A percentile compares a stretch with the other conserved stretches of the same genome.
Evolutionary conservation across 2,888 invertebrate species (phyloP).

Genomic region (Erebia epiphron): DNA sequence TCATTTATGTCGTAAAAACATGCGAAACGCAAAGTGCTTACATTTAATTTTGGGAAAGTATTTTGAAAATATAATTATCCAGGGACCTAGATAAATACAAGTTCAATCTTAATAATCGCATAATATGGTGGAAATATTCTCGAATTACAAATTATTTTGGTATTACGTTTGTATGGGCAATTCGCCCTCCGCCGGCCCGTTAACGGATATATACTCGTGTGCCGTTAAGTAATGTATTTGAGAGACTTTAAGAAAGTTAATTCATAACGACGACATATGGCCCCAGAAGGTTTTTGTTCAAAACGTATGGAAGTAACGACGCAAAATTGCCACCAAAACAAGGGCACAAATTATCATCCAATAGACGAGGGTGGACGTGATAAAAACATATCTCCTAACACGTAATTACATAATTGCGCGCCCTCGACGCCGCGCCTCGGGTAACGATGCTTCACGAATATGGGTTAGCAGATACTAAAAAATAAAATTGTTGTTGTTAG

Average conservation of each 20-base stretch:
- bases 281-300: conserved; percentile 26
- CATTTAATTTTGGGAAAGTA: no score
- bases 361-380: conserved; percentile 83
- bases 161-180: no score
- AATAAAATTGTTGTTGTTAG: conserved; percentile 49
- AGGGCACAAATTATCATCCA: conserved; percentile 76
- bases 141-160: no score
- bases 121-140: no score
- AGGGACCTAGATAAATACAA: no score
- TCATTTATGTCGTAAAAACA: no score
- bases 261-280: conserved; percentile 34
- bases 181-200: no score
- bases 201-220: no score
- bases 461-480: conserved; percentile 70
- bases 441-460: conserved; percentile 78
- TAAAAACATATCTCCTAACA: conserved; percentile 83
- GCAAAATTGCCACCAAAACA: conserved; percentile 73
- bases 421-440: conserved; percentile 67
- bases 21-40: no score
- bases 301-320: conserved; percentile 47
- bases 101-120: no score
- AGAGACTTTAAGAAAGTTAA: background rate
- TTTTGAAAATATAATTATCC: no score
- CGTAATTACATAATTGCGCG: conserved; percentile 82
- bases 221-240: no score